A percentile compares a stretch with the other conserved stretches of the same genome.
phyloP scores from a whole-genome alignment of 1,140 invertebrate species.

The Lepidurus couesii region DNA sequence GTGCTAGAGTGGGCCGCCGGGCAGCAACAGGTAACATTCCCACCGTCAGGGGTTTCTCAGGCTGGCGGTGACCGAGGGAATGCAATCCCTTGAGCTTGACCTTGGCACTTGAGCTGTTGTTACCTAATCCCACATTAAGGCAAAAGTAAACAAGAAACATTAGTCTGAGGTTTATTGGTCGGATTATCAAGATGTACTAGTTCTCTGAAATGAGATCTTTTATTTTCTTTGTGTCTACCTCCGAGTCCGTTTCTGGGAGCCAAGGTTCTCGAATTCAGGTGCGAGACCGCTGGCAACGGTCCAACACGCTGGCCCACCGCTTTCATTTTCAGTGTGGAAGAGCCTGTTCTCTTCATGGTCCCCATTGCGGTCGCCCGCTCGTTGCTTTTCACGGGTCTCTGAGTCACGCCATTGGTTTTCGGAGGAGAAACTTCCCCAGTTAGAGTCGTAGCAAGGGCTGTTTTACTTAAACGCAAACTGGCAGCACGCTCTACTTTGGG shows the following conservation, averaged over 20 bases:
- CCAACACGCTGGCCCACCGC: not conserved
- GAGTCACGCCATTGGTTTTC: not conserved
- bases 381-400: not conserved
- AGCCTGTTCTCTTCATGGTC: not conserved
- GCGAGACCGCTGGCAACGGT: not conserved
- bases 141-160: not conserved
- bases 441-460: not conserved
- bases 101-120: not conserved
- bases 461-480: not conserved
- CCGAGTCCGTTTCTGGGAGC: not conserved
- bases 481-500: not conserved
- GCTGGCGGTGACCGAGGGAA: not conserved
- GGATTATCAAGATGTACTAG: not conserved
- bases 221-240: not conserved
- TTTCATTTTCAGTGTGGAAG: not conserved
- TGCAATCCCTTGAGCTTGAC: slow-evolving; percentile 10
- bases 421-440: not conserved
- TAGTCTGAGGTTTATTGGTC: too few relatives aligned
- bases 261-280: not conserved
- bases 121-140: not conserved
- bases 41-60: not conserved
- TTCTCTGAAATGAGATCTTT: not conserved
- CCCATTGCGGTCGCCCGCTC: not conserved
- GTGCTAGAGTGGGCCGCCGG: not conserved
- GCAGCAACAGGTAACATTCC: slow-evolving; percentile 18